These are phyloP conservation scores for Neogobius melanostomus DNA, from an alignment of 2,113 vertebrate species.

Conservation along the genomic window DNA sequence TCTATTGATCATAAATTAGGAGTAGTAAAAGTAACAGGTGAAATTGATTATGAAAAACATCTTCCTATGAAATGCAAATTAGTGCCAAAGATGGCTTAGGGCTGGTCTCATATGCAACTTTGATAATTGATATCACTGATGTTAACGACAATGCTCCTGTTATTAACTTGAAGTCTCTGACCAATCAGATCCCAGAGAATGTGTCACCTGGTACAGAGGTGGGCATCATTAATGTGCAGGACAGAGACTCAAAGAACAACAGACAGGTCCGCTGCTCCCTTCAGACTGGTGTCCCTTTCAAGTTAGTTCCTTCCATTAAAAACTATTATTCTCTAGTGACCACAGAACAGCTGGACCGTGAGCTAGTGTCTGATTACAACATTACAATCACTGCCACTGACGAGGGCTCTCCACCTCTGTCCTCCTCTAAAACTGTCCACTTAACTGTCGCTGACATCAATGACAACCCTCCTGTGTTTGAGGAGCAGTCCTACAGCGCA, in stretches of 20 bases:
- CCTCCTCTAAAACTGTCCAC: no score
- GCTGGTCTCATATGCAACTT: constrained; percentile 64
- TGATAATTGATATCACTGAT: constrained; percentile 70
- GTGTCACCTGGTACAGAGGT: not conserved
- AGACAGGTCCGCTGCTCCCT: constrained; percentile 63
- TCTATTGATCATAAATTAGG: constrained; percentile 65
- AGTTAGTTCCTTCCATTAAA: constrained; percentile 61
- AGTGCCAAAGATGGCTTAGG: constrained; percentile 73
- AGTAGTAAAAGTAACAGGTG: constrained; percentile 56
- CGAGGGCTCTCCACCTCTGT: no score
- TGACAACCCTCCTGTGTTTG: no score
- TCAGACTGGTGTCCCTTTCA: constrained; percentile 57
- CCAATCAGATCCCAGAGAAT: constrained; percentile 28
- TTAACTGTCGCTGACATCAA: no score
- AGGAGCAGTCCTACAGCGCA: no score
- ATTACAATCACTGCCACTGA: no score
- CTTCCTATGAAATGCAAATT: constrained; percentile 70
- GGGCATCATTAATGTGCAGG: constrained; percentile 44
- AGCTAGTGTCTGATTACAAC: no score
- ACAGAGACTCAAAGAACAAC: no score
- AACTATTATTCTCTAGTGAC: constrained; percentile 55
- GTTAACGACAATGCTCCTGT: constrained; percentile 78
- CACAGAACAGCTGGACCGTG: no score
- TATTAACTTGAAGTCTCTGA: constrained; percentile 69
- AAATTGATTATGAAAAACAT: constrained; percentile 70